Evolutionary conservation across 2,888 invertebrate species (phyloP), one percentile per base, ranked within the genome.

Genomic region (Leucozona laternaria): DNA sequence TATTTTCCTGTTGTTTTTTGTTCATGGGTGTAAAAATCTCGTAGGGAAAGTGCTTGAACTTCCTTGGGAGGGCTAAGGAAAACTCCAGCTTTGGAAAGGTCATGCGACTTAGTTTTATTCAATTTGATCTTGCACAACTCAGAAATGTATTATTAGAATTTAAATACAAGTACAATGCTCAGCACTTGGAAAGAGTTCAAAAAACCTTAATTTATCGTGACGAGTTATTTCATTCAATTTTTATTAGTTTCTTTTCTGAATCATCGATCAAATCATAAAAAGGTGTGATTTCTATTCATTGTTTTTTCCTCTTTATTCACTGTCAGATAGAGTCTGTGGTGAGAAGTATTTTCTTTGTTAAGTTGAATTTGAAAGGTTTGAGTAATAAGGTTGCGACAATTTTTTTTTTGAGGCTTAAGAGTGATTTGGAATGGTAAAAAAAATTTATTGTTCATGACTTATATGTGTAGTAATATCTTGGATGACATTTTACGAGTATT

Each of bases 191-290:
- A 70, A 15, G 45, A 53, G 34, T 60, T 50, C 50, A 40, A 48
- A 31, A 76, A 43, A 55, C 25, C 6, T 70, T 20, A 40, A 60
- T 68, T 60, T 13, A 34, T 53, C 25, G 43, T 17, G 66, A 75
- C 45, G 62, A 55, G 55, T 28, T 70, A 70, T 34, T 57, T 17
- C 22, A 50, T 66, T 76, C 45, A 64, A 70, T 28, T 45, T 40
- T 20, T 53, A 13, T 50, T 77, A 28, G 25, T 8, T 53, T n/a
- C 8, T 60, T 40, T 64, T 76, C n/a, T 48, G 34, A 70, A 68
- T 48, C 55, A 78, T 79, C 82, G 73, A 78, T 79, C 79, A 83
- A 79, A 62, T 82, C 17, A 62, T 53, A 31, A 50, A 62, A 71
- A 77, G 64, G 77, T 83, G 60, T 60, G 53, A 78, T 72, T 79